Evolutionary conservation across 2,888 invertebrate species (phyloP).

Genomic region (Synergus itoensis): DNA sequence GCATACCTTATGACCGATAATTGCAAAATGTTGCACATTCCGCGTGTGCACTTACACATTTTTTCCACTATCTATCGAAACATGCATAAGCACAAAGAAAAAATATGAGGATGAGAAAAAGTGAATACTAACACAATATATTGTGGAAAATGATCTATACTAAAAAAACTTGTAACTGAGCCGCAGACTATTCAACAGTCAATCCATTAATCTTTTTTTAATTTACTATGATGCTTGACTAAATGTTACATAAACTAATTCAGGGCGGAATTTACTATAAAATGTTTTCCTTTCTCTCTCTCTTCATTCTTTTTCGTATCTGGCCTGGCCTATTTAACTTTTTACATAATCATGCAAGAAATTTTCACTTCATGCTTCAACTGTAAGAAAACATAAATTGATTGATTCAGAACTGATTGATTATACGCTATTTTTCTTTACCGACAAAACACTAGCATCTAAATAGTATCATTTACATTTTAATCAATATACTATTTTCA

Average conservation of each 20-base stretch:
- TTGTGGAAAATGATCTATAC: no score
- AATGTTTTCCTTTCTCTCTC: slow-evolving; percentile 10
- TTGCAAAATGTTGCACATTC: slow-evolving; percentile 69
- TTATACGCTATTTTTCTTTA: background rate
- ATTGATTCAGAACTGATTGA: slow-evolving; percentile 45
- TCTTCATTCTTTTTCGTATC: slow-evolving; percentile 23
- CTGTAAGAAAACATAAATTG: slow-evolving; percentile 53
- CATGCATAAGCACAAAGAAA: background rate
- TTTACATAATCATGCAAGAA: slow-evolving; percentile 54
- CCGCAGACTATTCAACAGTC: background rate
- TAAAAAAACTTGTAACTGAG: background rate
- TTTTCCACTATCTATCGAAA: slow-evolving; percentile 19
- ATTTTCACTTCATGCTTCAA: slow-evolving; percentile 60
- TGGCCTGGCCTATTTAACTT: slow-evolving; percentile 14
- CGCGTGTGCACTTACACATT: slow-evolving; percentile 52
- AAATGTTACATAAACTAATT: background rate
- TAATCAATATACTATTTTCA: background rate
- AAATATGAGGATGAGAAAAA: background rate
- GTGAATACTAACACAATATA: background rate
- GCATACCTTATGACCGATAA: slow-evolving; percentile 64
- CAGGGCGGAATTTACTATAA: background rate
- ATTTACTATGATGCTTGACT: background rate
- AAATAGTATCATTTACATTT: background rate
- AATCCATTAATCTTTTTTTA: background rate
- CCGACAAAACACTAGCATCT: background rate